Evolutionary conservation across 2,888 invertebrate species (phyloP), one percentile per base, ranked within the genome.

Genomic region (Neoaliturus tenellus): DNA sequence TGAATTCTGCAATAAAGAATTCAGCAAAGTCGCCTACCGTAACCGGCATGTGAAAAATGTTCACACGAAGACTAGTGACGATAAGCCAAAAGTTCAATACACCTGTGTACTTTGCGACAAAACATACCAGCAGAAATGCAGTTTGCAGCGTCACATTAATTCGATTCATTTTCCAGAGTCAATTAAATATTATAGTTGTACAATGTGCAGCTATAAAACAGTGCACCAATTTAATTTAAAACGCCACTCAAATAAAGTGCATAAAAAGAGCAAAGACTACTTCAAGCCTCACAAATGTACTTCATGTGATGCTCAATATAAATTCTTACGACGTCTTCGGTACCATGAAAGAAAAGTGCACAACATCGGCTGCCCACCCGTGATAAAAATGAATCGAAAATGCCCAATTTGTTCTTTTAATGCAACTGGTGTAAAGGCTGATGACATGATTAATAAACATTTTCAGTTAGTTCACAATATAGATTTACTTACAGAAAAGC

Each of bases 101-200:
- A 41, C 78, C 17, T 78, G 78, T 44, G 78, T 78, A 3, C 25
- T 78, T 3, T 78, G 78, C 20, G 78, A 78, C 14, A 78, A 78
- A 25, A 10, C 6, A 10, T 78, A 41, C 41, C 2, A n/a, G 1
- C 41, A 28, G 8, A 78, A 78, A 28, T 41, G 28, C 5, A 25
- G 28, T 14, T 48, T 78, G 10, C 78, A 78, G 6, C n/a, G 28
- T 4, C 78, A 78, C 41, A 17, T 78, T 17, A 25, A 39, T 44
- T 12, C 44, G 8, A 20, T 78, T 28, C 78, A 78, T 78, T 41
- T 39, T 8, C n/a, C 5, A 17, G 20, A 78, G 17, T 25, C 31
- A 23, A 20, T 20, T 5, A 17, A 78, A 41, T 8, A 6, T 5
- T 78, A 20, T 44, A 41, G 44, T 12, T 78, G 78, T 78, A 23